phyloP scores from a whole-genome alignment of 2,113 vertebrate genomes.

The Coptodon bakossiorum region DNA sequence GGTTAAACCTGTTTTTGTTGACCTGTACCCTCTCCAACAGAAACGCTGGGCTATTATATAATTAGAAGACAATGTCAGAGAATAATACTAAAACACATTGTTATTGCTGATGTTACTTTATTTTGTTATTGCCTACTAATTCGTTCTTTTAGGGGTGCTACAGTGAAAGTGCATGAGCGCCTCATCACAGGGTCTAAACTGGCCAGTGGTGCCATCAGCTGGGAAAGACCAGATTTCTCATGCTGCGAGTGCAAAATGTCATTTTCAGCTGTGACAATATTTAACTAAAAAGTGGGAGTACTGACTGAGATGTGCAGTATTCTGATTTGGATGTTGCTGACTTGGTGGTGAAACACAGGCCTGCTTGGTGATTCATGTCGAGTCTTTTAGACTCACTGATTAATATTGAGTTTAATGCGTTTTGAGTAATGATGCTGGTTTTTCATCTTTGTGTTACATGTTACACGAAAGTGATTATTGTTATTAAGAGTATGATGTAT shows the following conservation, averaged over 20 bases:
- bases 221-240: neutral
- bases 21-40: neutral
- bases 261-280: neutral
- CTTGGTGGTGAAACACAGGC: neutral
- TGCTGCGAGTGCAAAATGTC: neutral
- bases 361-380: neutral
- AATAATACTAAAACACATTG: neutral
- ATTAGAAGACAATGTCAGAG: neutral
- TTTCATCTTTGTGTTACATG: neutral
- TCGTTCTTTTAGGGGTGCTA: neutral
- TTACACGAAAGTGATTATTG: neutral
- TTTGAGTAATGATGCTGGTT: neutral
- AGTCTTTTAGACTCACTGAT: neutral
- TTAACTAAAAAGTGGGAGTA: neutral
- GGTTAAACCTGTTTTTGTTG: neutral
- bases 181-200: neutral
- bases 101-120: neutral
- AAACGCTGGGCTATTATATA: neutral
- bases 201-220: neutral
- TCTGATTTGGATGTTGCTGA: neutral
- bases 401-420: neutral
- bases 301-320: neutral
- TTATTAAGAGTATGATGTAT: neutral
- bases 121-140: neutral
- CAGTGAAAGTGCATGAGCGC: accelerated